phyloP scores from a whole-genome alignment of 2,797 vertebrate genomes.

The Dryobates pubescens region DNA sequence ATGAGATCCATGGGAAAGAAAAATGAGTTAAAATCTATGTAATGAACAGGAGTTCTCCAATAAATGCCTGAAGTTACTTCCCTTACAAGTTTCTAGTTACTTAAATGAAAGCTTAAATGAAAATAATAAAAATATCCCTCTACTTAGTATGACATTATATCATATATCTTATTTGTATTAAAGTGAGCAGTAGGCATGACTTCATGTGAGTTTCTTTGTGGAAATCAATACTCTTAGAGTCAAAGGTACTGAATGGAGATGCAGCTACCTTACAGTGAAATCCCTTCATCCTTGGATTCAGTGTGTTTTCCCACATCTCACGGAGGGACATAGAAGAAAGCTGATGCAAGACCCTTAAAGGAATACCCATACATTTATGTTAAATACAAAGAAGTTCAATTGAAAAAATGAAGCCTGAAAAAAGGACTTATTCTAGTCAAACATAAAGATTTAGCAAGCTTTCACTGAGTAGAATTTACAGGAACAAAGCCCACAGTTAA shows the following conservation, averaged over 20 bases:
- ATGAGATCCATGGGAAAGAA: neutral
- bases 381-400: neutral
- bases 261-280: neutral
- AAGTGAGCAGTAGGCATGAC: neutral
- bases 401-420: neutral
- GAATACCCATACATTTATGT: neutral
- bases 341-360: neutral
- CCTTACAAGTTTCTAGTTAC: neutral
- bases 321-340: neutral
- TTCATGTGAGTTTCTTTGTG: neutral
- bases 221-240: neutral
- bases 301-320: neutral
- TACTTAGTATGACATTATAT: neutral
- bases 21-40: neutral
- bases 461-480: slow-evolving; percentile 3
- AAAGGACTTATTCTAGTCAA: neutral
- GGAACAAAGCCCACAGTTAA: neutral
- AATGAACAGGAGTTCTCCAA: neutral
- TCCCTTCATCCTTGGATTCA: neutral
- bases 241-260: neutral
- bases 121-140: neutral
- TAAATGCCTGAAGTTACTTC: neutral
- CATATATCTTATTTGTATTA: neutral
- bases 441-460: neutral
- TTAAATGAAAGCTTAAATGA: neutral